Percentiles rank a stretch among this genome's conserved stretches.
These are phyloP conservation scores for Thalpophila matura DNA, from an alignment of 2,888 invertebrate genomes.

Conservation along the genomic window DNA sequence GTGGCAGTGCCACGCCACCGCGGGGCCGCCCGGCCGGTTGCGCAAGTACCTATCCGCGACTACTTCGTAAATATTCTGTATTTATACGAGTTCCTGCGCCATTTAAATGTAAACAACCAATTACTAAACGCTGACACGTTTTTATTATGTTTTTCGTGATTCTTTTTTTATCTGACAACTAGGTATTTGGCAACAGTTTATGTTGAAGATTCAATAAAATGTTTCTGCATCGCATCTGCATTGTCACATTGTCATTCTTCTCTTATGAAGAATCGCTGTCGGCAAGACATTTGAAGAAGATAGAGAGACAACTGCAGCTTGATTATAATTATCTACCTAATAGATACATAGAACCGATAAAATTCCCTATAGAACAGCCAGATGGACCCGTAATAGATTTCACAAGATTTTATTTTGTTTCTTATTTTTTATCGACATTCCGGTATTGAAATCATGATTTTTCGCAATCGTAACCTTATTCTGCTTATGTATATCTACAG, in stretches of 20 bases:
- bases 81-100: conserved; percentile 11
- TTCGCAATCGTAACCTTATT: background rate
- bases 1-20: background rate
- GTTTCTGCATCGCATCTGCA: background rate
- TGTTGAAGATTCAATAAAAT: background rate
- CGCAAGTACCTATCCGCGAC: conserved; percentile 24
- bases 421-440: background rate
- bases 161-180: background rate
- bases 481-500: background rate
- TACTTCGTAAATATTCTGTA: conserved; percentile 22
- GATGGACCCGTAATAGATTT: too few relatives aligned
- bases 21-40: conserved; percentile 4
- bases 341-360: too few relatives aligned
- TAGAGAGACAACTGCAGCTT: too few relatives aligned
- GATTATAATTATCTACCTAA: too few relatives aligned
- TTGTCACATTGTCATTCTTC: too few relatives aligned
- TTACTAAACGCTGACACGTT: conserved; percentile 14
- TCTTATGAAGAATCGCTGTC: too few relatives aligned
- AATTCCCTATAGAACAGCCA: too few relatives aligned
- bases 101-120: conserved; percentile 21
- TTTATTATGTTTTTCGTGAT: conserved; percentile 7
- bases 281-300: too few relatives aligned
- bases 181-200: conserved; percentile 24
- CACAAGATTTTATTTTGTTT: background rate
- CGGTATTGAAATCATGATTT: too few relatives aligned